Conservation (phyloP, 2,113 vertebrate species). For the Glaucidium brasilianum region DNA sequence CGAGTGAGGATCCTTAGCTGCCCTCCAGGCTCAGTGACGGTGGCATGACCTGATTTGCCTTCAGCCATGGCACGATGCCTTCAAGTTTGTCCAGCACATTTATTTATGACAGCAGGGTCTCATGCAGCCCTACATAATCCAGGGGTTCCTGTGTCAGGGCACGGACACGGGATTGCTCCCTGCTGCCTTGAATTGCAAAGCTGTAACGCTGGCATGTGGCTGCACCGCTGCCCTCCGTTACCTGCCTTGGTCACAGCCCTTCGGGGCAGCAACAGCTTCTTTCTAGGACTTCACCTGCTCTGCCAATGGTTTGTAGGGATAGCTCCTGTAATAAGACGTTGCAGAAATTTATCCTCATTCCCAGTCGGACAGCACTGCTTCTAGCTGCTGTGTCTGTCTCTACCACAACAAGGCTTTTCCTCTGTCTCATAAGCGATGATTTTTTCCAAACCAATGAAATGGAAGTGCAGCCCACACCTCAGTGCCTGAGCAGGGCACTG, state of each 20-base stretch:
- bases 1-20: background rate
- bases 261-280: background rate
- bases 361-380: background rate
- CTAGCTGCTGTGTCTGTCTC: background rate
- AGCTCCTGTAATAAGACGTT: background rate
- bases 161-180: background rate
- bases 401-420: background rate
- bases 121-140: background rate
- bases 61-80: background rate
- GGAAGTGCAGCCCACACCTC: background rate
- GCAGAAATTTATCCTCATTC: background rate
- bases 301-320: background rate
- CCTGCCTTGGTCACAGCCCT: background rate
- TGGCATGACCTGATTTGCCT: background rate
- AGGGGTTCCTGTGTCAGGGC: background rate
- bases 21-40: background rate
- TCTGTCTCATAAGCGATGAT: background rate
- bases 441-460: background rate
- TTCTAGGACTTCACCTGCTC: background rate
- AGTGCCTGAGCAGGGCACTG: rapidly evolving
- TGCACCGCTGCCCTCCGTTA: background rate
- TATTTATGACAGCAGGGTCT: background rate
- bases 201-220: rapidly evolving
- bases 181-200: background rate
- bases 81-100: background rate